A percentile compares a stretch with the other conserved stretches of the same genome.
Evolutionary conservation across 2,888 invertebrate species (phyloP).

Genomic region (Scrobipalpa costella): DNA sequence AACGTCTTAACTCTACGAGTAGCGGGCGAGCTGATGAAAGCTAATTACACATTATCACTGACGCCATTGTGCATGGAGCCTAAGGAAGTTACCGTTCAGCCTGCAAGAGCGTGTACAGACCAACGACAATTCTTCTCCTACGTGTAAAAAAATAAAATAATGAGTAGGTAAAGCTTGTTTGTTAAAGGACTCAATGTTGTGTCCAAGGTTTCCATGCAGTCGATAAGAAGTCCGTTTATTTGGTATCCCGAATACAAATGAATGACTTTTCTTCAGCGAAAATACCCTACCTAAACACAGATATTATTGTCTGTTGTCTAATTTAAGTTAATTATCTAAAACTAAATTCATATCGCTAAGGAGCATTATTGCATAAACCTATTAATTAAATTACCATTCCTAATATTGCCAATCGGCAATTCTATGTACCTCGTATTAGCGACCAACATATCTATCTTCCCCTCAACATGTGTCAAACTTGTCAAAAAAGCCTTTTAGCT

Average conservation of each 20-base stretch:
- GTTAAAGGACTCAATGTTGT: too few relatives aligned
- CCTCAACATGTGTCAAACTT: too few relatives aligned
- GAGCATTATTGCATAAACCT: too few relatives aligned
- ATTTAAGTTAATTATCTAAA: constrained; percentile 12
- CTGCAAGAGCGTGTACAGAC: neutral
- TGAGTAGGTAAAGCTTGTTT: neutral
- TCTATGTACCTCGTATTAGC: too few relatives aligned
- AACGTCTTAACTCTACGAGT: constrained; percentile 28
- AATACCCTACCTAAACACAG: too few relatives aligned
- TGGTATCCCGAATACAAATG: neutral
- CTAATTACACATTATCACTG: constrained; percentile 36
- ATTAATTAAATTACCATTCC: neutral
- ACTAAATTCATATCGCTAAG: neutral
- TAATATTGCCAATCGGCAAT: too few relatives aligned
- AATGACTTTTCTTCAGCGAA: constrained; percentile 23
- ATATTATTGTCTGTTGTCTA: constrained; percentile 13
- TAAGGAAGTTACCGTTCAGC: constrained; percentile 36
- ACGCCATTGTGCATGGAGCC: constrained; percentile 33
- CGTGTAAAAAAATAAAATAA: neutral
- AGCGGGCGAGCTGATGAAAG: constrained; percentile 8
- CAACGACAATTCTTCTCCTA: too few relatives aligned
- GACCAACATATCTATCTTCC: too few relatives aligned
- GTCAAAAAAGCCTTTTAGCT: too few relatives aligned
- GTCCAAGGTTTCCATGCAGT: neutral
- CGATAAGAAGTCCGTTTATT: neutral